These are phyloP conservation scores for Saccopteryx bilineata DNA, from an alignment of 2,113 vertebrate genomes.

Conservation along the genomic window DNA sequence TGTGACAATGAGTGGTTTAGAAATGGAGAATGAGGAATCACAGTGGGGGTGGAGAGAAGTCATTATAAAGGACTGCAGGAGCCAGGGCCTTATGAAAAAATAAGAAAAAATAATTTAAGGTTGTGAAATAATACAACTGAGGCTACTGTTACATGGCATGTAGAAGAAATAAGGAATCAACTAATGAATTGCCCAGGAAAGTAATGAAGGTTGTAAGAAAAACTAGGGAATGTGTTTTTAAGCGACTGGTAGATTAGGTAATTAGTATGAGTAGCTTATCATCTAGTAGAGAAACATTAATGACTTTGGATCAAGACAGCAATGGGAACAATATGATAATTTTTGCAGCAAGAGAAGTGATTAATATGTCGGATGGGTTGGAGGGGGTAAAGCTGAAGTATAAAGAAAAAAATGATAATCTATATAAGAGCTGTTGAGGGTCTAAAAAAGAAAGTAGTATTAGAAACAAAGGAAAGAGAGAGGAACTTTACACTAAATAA, in stretches of 20 bases:
- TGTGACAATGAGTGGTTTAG: background rate
- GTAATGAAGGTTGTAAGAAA: background rate
- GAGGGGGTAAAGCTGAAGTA: background rate
- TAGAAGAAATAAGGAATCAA: background rate
- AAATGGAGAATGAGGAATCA: background rate
- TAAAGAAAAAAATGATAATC: background rate
- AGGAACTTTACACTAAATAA: background rate
- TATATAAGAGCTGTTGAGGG: background rate
- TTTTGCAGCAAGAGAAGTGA: background rate
- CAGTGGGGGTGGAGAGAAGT: background rate
- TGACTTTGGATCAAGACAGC: background rate
- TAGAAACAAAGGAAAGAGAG: background rate
- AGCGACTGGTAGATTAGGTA: background rate
- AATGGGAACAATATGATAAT: background rate
- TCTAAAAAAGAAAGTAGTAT: background rate
- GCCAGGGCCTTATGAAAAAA: background rate
- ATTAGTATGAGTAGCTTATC: background rate
- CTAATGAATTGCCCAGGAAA: background rate
- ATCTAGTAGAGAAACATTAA: background rate
- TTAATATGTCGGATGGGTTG: background rate
- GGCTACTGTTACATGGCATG: background rate
- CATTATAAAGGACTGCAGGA: background rate
- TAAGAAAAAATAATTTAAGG: background rate
- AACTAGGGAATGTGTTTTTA: background rate
- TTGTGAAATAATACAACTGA: background rate